Evolutionary conservation across 2,797 vertebrate species (phyloP).

Genomic region (Ctenopoma multispine): DNA sequence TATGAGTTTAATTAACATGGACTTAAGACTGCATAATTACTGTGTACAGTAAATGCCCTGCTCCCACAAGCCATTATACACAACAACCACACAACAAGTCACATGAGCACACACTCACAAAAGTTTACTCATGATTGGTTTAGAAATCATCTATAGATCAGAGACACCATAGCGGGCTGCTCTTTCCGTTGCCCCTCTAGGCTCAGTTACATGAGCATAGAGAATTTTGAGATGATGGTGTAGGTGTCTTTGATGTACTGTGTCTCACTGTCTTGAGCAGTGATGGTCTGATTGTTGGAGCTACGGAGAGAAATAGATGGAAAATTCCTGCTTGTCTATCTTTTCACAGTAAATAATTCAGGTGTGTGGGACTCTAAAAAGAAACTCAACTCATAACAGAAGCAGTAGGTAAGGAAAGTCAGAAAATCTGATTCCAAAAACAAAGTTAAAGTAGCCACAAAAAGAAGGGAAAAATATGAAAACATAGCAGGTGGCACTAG

Average conservation of each 20-base stretch:
- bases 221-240: constrained; percentile 22
- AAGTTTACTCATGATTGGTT: constrained; percentile 15
- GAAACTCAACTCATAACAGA: constrained; percentile 6
- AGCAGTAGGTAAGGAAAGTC: background rate
- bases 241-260: constrained; percentile 34
- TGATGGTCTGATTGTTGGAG: constrained; percentile 9
- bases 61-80: background rate
- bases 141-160: constrained; percentile 10
- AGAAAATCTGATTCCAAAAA: background rate
- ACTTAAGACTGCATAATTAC: background rate
- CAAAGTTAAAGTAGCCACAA: constrained; percentile 5
- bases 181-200: constrained; percentile 17
- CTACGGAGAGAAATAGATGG: constrained; percentile 1
- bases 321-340: constrained; percentile 13
- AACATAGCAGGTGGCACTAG: background rate
- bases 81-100: background rate
- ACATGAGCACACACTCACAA: background rate
- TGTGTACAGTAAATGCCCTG: constrained; percentile 2
- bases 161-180: constrained; percentile 13
- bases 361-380: constrained; percentile 8
- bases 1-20: constrained; percentile 18
- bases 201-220: constrained; percentile 6
- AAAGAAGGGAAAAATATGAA: background rate
- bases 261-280: constrained; percentile 18
- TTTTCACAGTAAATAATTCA: constrained; percentile 24